Conservation (phyloP, 2,888 invertebrate genomes). For the Teleiodes luculella region DNA sequence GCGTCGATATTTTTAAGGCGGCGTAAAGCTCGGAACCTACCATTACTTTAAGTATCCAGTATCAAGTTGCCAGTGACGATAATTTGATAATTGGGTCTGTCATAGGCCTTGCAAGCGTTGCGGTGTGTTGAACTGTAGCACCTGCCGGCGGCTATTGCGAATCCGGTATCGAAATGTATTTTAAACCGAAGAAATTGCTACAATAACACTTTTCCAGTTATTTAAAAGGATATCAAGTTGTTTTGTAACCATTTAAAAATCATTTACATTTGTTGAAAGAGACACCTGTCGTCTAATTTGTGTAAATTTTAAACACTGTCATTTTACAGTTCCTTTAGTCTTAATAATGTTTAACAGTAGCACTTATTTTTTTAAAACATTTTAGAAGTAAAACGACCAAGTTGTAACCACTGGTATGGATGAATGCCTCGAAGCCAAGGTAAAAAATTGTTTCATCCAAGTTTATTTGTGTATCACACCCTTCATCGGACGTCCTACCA, state of each 20-base stretch:
- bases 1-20: constrained; percentile 58
- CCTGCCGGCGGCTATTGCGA: constrained; percentile 33
- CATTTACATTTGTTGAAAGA: background rate
- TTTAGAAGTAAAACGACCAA: background rate
- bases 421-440: background rate
- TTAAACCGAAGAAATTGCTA: constrained; percentile 2
- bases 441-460: background rate
- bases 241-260: background rate
- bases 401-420: background rate
- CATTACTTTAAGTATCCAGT: constrained; percentile 59
- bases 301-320: background rate
- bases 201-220: constrained; percentile 1
- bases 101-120: constrained; percentile 35
- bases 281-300: background rate
- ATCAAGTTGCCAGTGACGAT: constrained; percentile 60
- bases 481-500: constrained; percentile 2
- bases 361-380: background rate
- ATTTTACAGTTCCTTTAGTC: background rate
- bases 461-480: constrained; percentile 7
- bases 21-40: constrained; percentile 51
- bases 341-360: background rate
- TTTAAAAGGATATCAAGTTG: background rate
- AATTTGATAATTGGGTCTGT: constrained; percentile 69
- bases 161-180: constrained; percentile 10
- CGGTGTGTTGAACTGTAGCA: constrained; percentile 30